Conservation (phyloP, 1,140 invertebrate species). For the Nylanderia fulva region DNA sequence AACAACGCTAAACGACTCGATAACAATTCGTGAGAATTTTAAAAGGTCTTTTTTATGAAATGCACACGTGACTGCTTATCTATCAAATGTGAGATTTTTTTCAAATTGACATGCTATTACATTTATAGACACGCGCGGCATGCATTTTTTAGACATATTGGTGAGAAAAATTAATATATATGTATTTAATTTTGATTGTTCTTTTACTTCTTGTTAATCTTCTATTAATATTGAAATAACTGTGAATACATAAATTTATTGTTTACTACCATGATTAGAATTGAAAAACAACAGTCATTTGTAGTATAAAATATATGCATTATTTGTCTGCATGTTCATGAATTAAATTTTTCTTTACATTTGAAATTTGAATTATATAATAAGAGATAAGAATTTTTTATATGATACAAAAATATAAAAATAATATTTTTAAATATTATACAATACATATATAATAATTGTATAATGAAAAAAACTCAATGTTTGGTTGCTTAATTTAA, state of each 20-base stretch:
- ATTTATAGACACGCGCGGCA: neutral
- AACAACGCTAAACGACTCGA: slow-evolving; percentile 6
- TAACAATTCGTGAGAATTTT: slow-evolving; percentile 50
- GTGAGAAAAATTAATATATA: neutral
- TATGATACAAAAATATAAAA: neutral
- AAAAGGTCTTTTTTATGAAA: neutral
- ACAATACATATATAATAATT: neutral
- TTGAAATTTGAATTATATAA: neutral
- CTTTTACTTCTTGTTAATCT: neutral
- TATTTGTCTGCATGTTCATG: neutral
- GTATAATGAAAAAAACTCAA: neutral
- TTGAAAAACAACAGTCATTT: neutral
- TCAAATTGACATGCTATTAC: neutral
- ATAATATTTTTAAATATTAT: neutral
- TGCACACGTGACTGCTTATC: slow-evolving; percentile 1
- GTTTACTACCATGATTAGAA: neutral
- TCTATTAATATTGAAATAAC: neutral
- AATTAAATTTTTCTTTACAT: neutral
- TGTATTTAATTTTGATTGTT: neutral
- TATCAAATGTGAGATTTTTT: slow-evolving; percentile 23
- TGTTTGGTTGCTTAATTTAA: neutral
- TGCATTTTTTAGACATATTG: neutral
- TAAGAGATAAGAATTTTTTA: neutral
- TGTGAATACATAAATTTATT: neutral
- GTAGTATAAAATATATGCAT: neutral